Base-by-base conservation (phyloP, 2,888 invertebrate genomes). In the Athalia rosae region DNA sequence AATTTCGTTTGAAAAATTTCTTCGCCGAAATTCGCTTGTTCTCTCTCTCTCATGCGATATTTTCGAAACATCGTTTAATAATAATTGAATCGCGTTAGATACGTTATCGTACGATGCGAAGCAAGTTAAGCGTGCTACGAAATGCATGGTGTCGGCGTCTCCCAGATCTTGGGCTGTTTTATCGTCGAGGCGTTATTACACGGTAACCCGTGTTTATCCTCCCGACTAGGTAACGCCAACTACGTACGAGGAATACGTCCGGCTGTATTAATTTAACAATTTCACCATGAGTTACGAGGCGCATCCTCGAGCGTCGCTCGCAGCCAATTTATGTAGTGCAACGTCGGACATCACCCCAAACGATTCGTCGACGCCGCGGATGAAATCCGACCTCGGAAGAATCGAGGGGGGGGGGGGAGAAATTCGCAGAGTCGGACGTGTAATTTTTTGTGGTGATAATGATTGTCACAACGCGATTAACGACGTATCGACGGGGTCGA, bases 191-290 rank as follows among this genome's bases (percentile, higher is more conserved):
- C 79, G 79, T 79, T 80, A 82, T 81, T 81, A 81, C 80, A 81
- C 79, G 80, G 79, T 80, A 83, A 82, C 83, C 82, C 80, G 81
- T 81, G 80, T 80, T 82, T 83, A 83, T 78, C 79, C 79, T 81
- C 79, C 71, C 81, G 81, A 79, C 80, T 80, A 78, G 79, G 77
- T 63, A 78, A 80, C 78, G 77, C 56, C n/a, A 69, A 45, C 69
- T 6, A 67, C 58, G 56, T 67, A 67, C 67, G 67, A 53, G 67
- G 58, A 11, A 47, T 13, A 67, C 41, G 79, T 77, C 79, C 76
- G 80, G 76, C 81, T 79, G 79, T 82, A 83, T 83, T 83, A 83
- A 84, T 84, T 83, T 83, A 84, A 83, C 82, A 83, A 84, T 83
- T 81, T 76, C 73, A 77, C 79, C 73, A 76, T 82, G 81, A 84